A percentile compares a stretch with the other conserved stretches of the same genome.
phyloP scores from a whole-genome alignment of 2,113 vertebrate species.

The Porphyrio hochstetteri region DNA sequence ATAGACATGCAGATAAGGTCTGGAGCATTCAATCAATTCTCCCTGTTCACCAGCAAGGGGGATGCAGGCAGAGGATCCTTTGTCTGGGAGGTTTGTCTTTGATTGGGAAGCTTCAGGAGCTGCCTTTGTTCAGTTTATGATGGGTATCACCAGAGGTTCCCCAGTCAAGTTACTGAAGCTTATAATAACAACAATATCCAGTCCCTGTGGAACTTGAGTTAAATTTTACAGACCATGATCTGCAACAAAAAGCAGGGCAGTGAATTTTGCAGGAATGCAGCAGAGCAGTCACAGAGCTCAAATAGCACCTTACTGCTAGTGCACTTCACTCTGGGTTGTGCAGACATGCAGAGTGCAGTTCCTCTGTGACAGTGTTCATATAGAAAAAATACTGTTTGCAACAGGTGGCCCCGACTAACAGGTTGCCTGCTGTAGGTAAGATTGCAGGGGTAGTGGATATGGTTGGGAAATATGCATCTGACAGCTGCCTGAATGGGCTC shows the following conservation, averaged over 20 bases:
- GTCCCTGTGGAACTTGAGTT: rapidly evolving
- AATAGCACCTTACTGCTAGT: neutral
- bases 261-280: neutral
- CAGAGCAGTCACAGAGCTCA: neutral
- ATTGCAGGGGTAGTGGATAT: neutral
- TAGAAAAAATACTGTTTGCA: neutral
- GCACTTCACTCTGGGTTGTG: neutral
- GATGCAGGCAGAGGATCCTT: neutral
- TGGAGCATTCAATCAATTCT: neutral
- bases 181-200: neutral
- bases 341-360: neutral
- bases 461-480: neutral
- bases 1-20: neutral
- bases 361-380: neutral
- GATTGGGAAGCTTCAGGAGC: neutral
- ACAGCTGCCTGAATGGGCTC: neutral
- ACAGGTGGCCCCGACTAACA: neutral
- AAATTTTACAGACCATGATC: neutral
- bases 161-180: neutral
- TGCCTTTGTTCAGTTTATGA: neutral
- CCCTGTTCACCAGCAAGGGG: neutral
- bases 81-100: neutral
- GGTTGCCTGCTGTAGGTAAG: neutral
- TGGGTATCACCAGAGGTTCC: neutral
- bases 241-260: neutral